Percentiles rank a stretch among this genome's conserved stretches.
phyloP scores from a whole-genome alignment of 2,888 invertebrate genomes.

The Cryptus armator region DNA sequence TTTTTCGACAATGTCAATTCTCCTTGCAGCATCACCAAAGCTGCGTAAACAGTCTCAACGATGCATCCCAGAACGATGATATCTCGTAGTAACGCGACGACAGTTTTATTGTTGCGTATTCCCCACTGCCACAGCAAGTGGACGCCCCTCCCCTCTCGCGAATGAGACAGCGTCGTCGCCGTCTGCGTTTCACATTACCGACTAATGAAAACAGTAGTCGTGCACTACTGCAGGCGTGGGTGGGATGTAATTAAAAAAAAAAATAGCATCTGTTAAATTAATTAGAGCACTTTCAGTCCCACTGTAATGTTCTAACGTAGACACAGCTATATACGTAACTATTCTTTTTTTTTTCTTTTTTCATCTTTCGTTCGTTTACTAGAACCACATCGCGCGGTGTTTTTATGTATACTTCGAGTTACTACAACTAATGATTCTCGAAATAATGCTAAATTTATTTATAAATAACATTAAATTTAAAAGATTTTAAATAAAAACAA shows the following conservation, averaged over 20 bases:
- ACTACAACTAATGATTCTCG: too few species aligned
- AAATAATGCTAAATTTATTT: too few species aligned
- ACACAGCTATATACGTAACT: conserved; percentile 23
- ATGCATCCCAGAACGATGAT: neutral
- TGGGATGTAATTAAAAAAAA: conserved; percentile 60
- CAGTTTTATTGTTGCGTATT: conserved; percentile 35
- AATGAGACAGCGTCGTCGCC: conserved; percentile 22
- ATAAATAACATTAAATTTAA: too few species aligned
- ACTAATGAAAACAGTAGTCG: conserved; percentile 61
- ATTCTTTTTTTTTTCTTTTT: conserved; percentile 12
- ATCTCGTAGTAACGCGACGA: conserved; percentile 30
- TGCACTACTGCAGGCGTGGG: conserved; percentile 14
- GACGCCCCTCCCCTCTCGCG: conserved; percentile 31
- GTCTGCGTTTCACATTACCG: conserved; percentile 67
- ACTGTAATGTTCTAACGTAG: conserved; percentile 29
- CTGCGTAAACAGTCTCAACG: conserved; percentile 4
- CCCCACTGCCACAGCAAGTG: conserved; percentile 27
- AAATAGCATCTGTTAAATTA: conserved; percentile 51
- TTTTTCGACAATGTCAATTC: neutral
- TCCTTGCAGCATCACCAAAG: neutral
- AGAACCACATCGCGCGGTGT: too few species aligned
- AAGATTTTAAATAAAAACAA: too few species aligned
- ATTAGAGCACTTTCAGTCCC: conserved; percentile 43
- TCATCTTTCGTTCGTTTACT: neutral
- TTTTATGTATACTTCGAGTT: too few species aligned